Evolutionary conservation across 2,888 invertebrate species (phyloP).

Genomic region (Lithophane leautieri): DNA sequence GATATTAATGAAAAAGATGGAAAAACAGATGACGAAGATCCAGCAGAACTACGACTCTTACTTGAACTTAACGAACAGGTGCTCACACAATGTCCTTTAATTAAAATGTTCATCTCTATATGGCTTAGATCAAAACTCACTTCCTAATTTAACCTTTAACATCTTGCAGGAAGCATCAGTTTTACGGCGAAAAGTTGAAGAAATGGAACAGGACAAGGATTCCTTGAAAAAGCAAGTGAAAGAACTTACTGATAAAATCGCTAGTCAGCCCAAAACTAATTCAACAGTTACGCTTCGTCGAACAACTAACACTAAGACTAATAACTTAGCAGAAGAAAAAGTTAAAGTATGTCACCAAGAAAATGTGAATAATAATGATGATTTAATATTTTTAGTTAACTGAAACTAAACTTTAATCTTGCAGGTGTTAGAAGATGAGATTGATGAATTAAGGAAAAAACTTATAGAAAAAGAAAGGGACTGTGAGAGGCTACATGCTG

Average conservation of each 20-base stretch:
- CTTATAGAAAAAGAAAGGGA: slow-evolving; percentile 95
- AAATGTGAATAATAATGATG: background rate
- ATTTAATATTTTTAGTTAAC: background rate
- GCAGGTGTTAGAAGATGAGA: slow-evolving; percentile 93
- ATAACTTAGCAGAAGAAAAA: slow-evolving; percentile 92
- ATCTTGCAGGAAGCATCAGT: slow-evolving; percentile 93
- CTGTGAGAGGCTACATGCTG: slow-evolving; percentile 94
- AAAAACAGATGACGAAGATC: slow-evolving; percentile 95
- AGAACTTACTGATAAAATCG: slow-evolving; percentile 94
- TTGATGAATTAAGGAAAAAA: slow-evolving; percentile 93
- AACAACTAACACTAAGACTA: slow-evolving; percentile 81
- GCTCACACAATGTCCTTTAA: slow-evolving; percentile 42
- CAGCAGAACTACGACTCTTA: slow-evolving; percentile 95
- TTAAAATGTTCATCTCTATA: background rate
- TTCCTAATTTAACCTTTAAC: background rate
- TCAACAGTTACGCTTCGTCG: slow-evolving; percentile 78
- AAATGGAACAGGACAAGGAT: slow-evolving; percentile 95
- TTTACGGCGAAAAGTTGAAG: slow-evolving; percentile 95
- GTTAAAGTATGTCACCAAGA: slow-evolving; percentile 87
- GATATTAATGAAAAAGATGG: slow-evolving; percentile 93
- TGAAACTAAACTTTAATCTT: slow-evolving; percentile 24
- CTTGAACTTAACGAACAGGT: slow-evolving; percentile 97
- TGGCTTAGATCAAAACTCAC: background rate
- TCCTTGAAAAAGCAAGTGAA: slow-evolving; percentile 93
- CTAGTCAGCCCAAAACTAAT: slow-evolving; percentile 83